Evolutionary conservation across 1,140 invertebrate genomes (phyloP).

Genomic region (Goniozus legneri): DNA sequence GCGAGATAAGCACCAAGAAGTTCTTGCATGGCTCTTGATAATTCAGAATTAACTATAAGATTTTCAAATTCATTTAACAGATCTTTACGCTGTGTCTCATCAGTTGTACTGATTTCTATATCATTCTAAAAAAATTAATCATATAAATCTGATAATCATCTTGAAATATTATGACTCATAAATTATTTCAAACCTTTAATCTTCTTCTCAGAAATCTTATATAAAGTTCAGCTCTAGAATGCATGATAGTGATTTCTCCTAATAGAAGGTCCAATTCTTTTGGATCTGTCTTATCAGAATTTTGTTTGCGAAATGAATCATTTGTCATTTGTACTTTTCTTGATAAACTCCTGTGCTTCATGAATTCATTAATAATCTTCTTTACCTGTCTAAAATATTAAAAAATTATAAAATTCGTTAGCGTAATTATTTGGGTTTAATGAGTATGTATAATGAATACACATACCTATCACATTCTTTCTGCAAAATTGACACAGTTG

Average conservation of each 20-base stretch:
- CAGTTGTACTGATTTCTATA: conserved; percentile 62
- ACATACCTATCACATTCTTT: conserved; percentile 80
- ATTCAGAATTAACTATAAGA: conserved; percentile 72
- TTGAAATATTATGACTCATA: not conserved
- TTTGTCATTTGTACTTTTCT: conserved; percentile 65
- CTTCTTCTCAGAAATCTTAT: conserved; percentile 82
- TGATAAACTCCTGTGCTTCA: conserved; percentile 68
- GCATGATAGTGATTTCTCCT: conserved; percentile 88
- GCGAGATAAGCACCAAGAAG: conserved; percentile 86
- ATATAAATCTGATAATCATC: conserved; percentile 6
- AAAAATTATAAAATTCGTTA: conserved; percentile 8
- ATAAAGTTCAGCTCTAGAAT: conserved; percentile 87
- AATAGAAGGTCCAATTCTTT: conserved; percentile 86
- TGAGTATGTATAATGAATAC: not conserved
- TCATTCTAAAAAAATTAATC: conserved; percentile 59
- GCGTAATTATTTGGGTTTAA: too few species aligned
- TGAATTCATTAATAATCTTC: conserved; percentile 75
- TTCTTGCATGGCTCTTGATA: conserved; percentile 85
- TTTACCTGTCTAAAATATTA: conserved; percentile 41
- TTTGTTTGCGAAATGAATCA: conserved; percentile 55
- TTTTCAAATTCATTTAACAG: conserved; percentile 63
- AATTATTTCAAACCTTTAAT: too few species aligned
- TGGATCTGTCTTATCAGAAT: conserved; percentile 68
- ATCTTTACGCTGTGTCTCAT: conserved; percentile 56
- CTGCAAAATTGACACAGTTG: conserved; percentile 72